phyloP scores from a whole-genome alignment of 92 coral and sea anemone species.

The Plumapathes pennacea region DNA sequence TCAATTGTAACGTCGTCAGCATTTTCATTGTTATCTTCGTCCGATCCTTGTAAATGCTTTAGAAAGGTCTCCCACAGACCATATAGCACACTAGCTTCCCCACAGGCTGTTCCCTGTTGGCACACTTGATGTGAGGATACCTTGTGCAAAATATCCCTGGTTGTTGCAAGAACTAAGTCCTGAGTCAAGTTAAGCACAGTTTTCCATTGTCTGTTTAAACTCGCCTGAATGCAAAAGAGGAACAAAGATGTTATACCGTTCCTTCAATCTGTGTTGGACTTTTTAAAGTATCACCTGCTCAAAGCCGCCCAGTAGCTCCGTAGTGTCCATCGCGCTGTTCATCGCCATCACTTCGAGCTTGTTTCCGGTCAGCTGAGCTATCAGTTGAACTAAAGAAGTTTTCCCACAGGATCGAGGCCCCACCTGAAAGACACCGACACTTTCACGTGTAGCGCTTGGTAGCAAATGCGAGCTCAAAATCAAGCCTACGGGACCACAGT shows the following conservation, averaged over 20 bases:
- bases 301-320: conserved; percentile 94
- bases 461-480: too few species aligned
- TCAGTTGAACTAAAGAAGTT: conserved; percentile 85
- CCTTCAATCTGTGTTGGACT: too few species aligned
- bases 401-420: conserved; percentile 91
- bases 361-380: conserved; percentile 85
- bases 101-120: background rate
- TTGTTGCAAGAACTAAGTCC: conserved; percentile 13
- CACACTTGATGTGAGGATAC: conserved; percentile 1
- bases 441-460: too few species aligned
- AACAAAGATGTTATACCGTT: background rate
- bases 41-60: too few species aligned
- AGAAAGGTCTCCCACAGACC: conserved; percentile 46
- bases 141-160: conserved; percentile 35
- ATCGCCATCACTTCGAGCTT: conserved; percentile 93
- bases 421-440: conserved; percentile 65
- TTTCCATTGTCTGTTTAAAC: conserved; percentile 71
- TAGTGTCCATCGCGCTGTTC: conserved; percentile 97
- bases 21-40: too few species aligned
- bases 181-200: conserved; percentile 17
- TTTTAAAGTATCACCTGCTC: conserved; percentile 84
- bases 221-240: conserved; percentile 34
- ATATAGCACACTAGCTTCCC: conserved; percentile 8
- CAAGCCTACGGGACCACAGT: too few species aligned
- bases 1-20: too few species aligned